Conservation (phyloP, 1,140 invertebrate species). For the Magallana angulata region DNA sequence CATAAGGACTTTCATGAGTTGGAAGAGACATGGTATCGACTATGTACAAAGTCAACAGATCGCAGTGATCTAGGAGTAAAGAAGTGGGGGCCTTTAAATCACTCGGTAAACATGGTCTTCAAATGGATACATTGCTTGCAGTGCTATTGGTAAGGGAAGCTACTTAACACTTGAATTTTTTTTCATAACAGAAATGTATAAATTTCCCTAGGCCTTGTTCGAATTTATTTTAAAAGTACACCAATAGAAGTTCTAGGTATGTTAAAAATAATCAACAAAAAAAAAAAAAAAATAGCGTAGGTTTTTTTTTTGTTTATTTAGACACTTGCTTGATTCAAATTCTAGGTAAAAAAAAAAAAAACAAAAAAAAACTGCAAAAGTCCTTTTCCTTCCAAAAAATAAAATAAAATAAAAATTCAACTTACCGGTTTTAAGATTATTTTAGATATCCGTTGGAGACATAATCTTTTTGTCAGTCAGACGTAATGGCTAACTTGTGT, state of each 20-base stretch:
- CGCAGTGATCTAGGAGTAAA: slow-evolving; percentile 6
- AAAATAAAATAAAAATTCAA: neutral
- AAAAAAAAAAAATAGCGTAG: too few relatives aligned
- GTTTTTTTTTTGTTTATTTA: too few relatives aligned
- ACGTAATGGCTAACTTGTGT: neutral
- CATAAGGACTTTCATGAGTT: neutral
- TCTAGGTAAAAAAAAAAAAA: too few relatives aligned
- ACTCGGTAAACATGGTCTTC: neutral
- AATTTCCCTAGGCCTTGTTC: too few relatives aligned
- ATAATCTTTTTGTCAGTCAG: neutral
- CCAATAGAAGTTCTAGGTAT: too few relatives aligned
- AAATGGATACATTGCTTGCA: neutral
- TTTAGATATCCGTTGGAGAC: neutral
- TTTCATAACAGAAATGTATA: too few relatives aligned
- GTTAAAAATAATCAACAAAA: too few relatives aligned
- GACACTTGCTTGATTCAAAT: too few relatives aligned
- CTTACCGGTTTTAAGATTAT: neutral
- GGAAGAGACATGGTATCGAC: slow-evolving; percentile 11
- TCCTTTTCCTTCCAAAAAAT: too few relatives aligned
- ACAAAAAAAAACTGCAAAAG: too few relatives aligned
- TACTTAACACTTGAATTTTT: neutral
- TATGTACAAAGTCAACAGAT: slow-evolving; percentile 11
- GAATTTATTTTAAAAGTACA: too few relatives aligned
- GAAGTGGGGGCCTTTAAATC: neutral
- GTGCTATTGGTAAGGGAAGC: neutral